These are phyloP conservation scores for Corticium candelabrum DNA, from an alignment of 37 sponge, comb jelly and placozoan species.

Conservation along the genomic window DNA sequence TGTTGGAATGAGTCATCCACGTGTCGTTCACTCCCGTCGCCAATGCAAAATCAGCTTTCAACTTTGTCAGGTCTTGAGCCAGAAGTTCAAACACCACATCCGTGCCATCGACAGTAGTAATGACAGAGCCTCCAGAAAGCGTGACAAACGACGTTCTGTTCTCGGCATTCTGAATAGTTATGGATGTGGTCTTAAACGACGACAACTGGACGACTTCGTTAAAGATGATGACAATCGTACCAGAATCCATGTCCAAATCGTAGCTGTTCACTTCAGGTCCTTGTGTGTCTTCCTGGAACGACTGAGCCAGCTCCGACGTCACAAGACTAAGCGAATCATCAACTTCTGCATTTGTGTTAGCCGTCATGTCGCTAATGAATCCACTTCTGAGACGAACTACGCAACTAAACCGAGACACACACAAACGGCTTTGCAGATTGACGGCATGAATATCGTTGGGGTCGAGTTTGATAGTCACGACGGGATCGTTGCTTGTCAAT, in stretches of 20 bases:
- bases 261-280: slow-evolving; percentile 49
- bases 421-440: slow-evolving; percentile 29
- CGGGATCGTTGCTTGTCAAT: slow-evolving; percentile 41
- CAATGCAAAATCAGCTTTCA: slow-evolving; percentile 57
- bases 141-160: slow-evolving; percentile 35
- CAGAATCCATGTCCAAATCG: slow-evolving; percentile 56
- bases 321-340: slow-evolving; percentile 14
- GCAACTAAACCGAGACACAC: slow-evolving; percentile 38
- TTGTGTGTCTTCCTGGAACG: slow-evolving; percentile 35
- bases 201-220: slow-evolving; percentile 60
- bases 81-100: slow-evolving; percentile 31
- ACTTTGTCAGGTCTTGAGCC: background rate
- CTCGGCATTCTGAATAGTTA: slow-evolving; percentile 47
- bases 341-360: slow-evolving; percentile 43
- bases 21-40: slow-evolving; percentile 56
- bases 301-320: slow-evolving; percentile 8
- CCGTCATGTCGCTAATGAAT: slow-evolving; percentile 80
- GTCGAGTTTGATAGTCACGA: slow-evolving; percentile 35
- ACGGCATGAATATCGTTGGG: slow-evolving; percentile 57
- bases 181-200: slow-evolving; percentile 30
- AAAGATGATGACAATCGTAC: slow-evolving; percentile 57
- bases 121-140: slow-evolving; percentile 35
- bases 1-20: slow-evolving; percentile 44
- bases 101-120: slow-evolving; percentile 9
- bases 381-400: slow-evolving; percentile 41